phyloP scores from a whole-genome alignment of 2,797 vertebrate genomes.

The Muscicapa comitata region DNA sequence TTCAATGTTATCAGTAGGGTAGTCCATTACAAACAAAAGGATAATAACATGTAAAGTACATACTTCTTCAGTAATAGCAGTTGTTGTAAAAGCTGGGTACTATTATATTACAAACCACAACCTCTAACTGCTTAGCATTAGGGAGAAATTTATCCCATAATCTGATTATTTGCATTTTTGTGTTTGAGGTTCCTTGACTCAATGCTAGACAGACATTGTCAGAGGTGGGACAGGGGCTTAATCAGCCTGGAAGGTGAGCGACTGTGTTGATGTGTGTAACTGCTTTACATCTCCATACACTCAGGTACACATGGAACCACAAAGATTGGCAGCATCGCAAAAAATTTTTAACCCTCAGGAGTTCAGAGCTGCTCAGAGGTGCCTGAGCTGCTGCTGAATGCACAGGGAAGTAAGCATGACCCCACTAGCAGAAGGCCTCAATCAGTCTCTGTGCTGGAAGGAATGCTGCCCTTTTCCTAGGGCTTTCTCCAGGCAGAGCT shows the following conservation, averaged over 20 bases:
- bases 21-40: background rate
- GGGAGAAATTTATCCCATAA: background rate
- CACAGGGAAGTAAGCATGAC: accelerated
- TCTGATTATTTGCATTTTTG: conserved; percentile 7
- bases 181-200: background rate
- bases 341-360: background rate
- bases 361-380: background rate
- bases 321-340: background rate
- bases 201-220: background rate
- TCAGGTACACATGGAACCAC: background rate
- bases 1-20: background rate
- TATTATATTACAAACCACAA: background rate
- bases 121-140: background rate
- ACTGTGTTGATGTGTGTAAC: background rate
- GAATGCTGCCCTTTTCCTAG: background rate
- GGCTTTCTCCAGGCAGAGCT: background rate
- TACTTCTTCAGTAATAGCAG: background rate
- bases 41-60: background rate
- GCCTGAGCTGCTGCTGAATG: background rate
- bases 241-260: background rate
- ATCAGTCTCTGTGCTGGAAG: background rate
- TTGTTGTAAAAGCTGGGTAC: background rate
- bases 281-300: background rate
- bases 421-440: background rate
- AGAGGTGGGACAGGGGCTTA: background rate